Conservation (phyloP, 2,797 vertebrate species). For the Liparis tanakae region DNA sequence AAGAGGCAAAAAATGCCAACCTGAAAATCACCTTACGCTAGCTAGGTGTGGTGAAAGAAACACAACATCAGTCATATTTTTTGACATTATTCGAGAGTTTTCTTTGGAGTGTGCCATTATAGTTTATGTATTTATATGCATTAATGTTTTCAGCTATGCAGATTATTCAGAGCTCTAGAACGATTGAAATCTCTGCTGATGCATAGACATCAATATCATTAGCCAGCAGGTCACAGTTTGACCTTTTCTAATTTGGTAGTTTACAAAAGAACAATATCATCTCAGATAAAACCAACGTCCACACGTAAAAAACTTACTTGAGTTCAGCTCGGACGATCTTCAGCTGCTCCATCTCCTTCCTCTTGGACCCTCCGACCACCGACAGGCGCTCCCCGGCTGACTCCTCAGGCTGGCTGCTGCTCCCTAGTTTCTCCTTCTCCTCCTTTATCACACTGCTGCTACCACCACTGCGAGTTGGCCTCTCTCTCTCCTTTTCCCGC, state of each 20-base stretch:
- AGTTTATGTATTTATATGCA: background rate
- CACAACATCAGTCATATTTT: background rate
- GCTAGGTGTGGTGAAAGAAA: background rate
- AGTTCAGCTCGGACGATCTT: conserved; percentile 93
- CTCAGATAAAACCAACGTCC: background rate
- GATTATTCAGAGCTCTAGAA: background rate
- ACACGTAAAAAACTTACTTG: conserved; percentile 83
- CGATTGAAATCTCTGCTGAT: background rate
- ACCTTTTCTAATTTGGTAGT: background rate
- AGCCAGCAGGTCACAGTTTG: too few species aligned
- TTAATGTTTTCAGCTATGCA: background rate
- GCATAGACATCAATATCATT: background rate
- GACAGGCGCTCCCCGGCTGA: conserved; percentile 72
- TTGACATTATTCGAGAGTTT: background rate
- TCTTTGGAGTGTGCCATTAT: background rate
- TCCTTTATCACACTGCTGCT: conserved; percentile 73
- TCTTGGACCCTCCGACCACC: conserved; percentile 87
- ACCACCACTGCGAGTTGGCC: conserved; percentile 66
- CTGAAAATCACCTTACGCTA: background rate
- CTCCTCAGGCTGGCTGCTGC: conserved; percentile 82
- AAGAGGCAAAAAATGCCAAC: background rate
- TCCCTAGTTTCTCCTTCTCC: conserved; percentile 81
- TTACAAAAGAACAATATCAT: background rate
- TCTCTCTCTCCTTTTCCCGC: conserved; percentile 79
- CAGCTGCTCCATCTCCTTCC: conserved; percentile 94